Base-by-base conservation (phyloP, 2,888 invertebrate species). In the Brachylomia viminalis region DNA sequence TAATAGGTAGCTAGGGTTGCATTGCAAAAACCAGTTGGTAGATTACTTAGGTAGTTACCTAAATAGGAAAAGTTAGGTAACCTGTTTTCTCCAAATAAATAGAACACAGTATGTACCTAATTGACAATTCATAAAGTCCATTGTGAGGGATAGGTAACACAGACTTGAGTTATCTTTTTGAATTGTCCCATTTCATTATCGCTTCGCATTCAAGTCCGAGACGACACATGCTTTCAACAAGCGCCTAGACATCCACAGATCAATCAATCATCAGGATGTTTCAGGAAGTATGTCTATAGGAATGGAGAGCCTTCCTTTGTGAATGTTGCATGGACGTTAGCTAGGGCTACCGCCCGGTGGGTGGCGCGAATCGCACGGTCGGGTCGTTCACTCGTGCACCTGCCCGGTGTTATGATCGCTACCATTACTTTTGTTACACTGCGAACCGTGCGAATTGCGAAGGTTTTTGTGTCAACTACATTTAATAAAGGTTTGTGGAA, bases 341-440 rank as follows among this genome's bases (percentile, higher is more conserved):
- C 33, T 45, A 77, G 86, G 86, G 81, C 82, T 90, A 82, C 92
- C 94, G 92, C 92, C 93, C 92, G 93, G 89, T 91, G 91, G 90
- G 94, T 93, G 93, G 90, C 92, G 91, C 93, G 90, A 94, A 94
- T 95, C 91, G 92, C 85, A 87, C 91, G 94, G 93, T 92, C 94
- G 88, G 94, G 93, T 92, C 94, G 88, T 94, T 94, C 94, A 93
- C 94, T 91, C 86, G 45, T 65, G 72, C 82, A 85, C 86, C 83
- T 82, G 86, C 54, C 27, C 66, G 71, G 75, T 74, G 56, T 69
- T 85, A 83, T 77, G 88, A 83, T 80, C 75, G 78, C 59, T 56
- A 47, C 72, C 78, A 84, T 86, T 89, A 86, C 82, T 56, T 80
- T 85, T 82, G 67, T 84, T 79, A 79, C 74, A 80, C 73, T 66